A percentile compares a stretch with the other conserved stretches of the same genome.
phyloP scores from a whole-genome alignment of 2,888 invertebrate species.

The Penaeus monodon region DNA sequence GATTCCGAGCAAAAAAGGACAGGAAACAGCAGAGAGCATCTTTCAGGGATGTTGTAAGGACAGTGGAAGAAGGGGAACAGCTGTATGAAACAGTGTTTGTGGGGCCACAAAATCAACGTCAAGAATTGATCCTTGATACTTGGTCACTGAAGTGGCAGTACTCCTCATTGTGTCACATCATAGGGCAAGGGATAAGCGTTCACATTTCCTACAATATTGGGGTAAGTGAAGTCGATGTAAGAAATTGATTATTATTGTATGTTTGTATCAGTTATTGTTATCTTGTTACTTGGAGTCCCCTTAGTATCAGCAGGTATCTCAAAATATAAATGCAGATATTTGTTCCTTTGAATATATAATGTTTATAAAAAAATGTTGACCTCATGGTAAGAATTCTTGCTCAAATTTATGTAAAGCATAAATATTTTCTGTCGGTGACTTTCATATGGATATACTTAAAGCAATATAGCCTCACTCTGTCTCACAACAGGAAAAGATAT shows the following conservation, averaged over 20 bases:
- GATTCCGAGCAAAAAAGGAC: conserved; percentile 94
- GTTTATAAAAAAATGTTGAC: too few relatives aligned
- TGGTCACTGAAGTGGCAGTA: conserved; percentile 87
- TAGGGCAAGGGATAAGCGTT: conserved; percentile 68
- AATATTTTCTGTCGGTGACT: too few relatives aligned
- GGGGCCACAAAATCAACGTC: conserved; percentile 77
- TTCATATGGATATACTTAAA: too few relatives aligned
- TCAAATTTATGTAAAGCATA: too few relatives aligned
- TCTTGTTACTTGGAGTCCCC: neutral
- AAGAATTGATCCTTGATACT: conserved; percentile 78
- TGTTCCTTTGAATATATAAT: too few relatives aligned
- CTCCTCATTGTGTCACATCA: conserved; percentile 77
- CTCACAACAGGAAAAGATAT: too few relatives aligned
- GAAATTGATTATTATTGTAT: neutral
- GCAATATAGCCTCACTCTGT: too few relatives aligned
- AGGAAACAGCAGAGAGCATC: conserved; percentile 93
- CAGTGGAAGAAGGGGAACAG: conserved; percentile 84
- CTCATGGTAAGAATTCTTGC: too few relatives aligned
- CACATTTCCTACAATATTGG: conserved; percentile 60
- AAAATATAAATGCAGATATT: too few relatives aligned
- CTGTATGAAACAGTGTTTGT: conserved; percentile 75
- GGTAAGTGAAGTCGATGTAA: conserved; percentile 14
- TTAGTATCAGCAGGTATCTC: neutral
- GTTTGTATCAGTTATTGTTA: neutral
- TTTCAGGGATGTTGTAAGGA: conserved; percentile 91